A percentile compares a stretch with the other conserved stretches of the same genome.
Conservation (phyloP, 2,888 invertebrate species). For the Drosophila paramelanica region DNA sequence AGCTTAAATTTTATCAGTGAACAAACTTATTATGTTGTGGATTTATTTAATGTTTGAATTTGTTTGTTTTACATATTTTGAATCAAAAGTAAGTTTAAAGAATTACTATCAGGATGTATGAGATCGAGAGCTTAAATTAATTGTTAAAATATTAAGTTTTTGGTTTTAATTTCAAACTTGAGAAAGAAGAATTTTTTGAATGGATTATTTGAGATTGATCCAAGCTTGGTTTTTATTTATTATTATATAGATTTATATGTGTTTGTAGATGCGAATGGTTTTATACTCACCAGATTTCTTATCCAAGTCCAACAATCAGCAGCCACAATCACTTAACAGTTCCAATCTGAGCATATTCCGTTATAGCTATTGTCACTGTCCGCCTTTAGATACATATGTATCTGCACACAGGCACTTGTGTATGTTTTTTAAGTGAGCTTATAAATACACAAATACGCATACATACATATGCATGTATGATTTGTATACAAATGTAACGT, state of each 20-base stretch:
- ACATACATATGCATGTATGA: background rate
- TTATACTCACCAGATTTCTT: slow-evolving; percentile 33
- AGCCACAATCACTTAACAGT: slow-evolving; percentile 36
- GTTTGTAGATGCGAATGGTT: background rate
- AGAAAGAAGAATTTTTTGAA: no score
- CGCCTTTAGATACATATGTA: slow-evolving; percentile 24
- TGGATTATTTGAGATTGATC: no score
- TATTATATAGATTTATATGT: background rate
- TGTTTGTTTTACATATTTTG: background rate
- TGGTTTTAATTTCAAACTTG: no score
- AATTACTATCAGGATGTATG: no score
- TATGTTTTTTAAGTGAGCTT: background rate
- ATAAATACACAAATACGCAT: background rate
- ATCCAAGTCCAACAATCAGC: slow-evolving; percentile 40
- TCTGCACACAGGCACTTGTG: background rate
- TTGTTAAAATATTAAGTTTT: no score
- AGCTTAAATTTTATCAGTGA: background rate
- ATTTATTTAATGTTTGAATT: no score
- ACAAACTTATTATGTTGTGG: background rate
- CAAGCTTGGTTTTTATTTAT: no score
- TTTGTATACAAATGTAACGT: slow-evolving; percentile 11
- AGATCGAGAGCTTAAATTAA: no score
- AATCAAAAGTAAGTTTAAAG: no score
- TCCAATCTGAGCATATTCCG: slow-evolving; percentile 39
- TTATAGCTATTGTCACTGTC: slow-evolving; percentile 35